Base-by-base conservation (phyloP, 2,113 vertebrate species). In the Acanthochromis polyacanthus region DNA sequence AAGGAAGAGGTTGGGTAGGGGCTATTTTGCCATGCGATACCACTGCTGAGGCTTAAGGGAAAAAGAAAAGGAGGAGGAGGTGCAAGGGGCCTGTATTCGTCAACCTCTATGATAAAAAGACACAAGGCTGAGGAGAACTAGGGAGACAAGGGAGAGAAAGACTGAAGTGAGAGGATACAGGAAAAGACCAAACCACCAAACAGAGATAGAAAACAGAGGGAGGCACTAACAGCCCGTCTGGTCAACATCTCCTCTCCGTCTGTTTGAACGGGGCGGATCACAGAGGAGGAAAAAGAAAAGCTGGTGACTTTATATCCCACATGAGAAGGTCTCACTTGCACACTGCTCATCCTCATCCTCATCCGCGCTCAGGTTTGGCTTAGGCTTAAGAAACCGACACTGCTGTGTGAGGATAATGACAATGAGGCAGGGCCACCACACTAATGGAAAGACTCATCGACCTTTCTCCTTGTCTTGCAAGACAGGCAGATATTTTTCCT, bases 71-170 rank as follows among this genome's bases (percentile, higher is more conserved):
- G 57, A 72, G 25, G 16, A 70, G 63, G 20, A 17, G 75, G 61
- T 50, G 46, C 53, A 46, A 64, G 65, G 50, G 78, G 70, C 46
- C 73, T 51, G 50, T 67, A 5, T 83, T 65, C 53, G 71, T 72
- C 4, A 30, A 69, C 58, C 65, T 64, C 78, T 64, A 14, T 53
- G 68, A 80, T 88, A 75, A 78, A 75, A 81, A 80, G 69, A 79
- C 73, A 77, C 46, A 84, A 22, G 52, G 69, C 43, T 30, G 75
- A 64, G 22, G 46, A 60, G 19, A 63, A 43, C 19, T 38, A 40
- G 12, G 6, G 40, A 43, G 45, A 17, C n/a, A 38, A 20, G 19
- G n/a, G 28, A 10, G 16, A 55, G 63, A 65, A 58, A 36, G 19
- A 25, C 16, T 53, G 48, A 69, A 64, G n/a, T 23, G 46, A 79